Evolutionary conservation across 2,113 vertebrate genomes (phyloP), one percentile per base, ranked within the genome.

Genomic region (Bambusicola thoracicus): DNA sequence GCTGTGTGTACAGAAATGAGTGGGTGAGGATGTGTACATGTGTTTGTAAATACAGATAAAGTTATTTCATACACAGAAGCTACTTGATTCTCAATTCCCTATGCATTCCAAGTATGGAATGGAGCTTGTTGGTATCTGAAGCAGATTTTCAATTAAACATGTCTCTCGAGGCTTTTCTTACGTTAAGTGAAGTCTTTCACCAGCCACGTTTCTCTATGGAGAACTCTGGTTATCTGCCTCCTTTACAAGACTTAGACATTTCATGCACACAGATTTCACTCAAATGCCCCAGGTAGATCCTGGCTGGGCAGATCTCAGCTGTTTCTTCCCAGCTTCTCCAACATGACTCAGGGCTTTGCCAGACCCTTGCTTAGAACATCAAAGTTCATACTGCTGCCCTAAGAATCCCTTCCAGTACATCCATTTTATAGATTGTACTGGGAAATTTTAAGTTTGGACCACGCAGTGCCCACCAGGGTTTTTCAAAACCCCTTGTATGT

Each of bases 1-100:
- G 13, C 69, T 80, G 22, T 74, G 30, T 61, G 53, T 69, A 66
- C 59, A 73, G 55, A 80, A 95, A 81, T 58, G 74, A 92, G 22
- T 15, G 40, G 10, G n/a, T 30, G 15, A 82, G 44, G 14, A 15
- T 13, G 40, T 48, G 69, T 48, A 30, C 0, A 2, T 1, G 2
- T 1, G 0, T 80, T 90, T 89, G 61, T 77, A 93, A 91, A 95
- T 67, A 90, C 56, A 90, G 85, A 89, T 82, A 53, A 38, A 85
- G 77, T 49, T 32, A 55, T 44, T 63, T 85, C 32, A 38, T 70
- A 67, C 11, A 13, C 0, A 0, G 38, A 76, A 93, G 34, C 12
- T 74, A 32, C 44, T 83, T 89, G 32, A 34, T 58, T 87, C 91
- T 61, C 44, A 10, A 44, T 69, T 66, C 32, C 29, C 85, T 77